phyloP scores from a whole-genome alignment of 2,113 vertebrate genomes.

The Dicaeum eximium region DNA sequence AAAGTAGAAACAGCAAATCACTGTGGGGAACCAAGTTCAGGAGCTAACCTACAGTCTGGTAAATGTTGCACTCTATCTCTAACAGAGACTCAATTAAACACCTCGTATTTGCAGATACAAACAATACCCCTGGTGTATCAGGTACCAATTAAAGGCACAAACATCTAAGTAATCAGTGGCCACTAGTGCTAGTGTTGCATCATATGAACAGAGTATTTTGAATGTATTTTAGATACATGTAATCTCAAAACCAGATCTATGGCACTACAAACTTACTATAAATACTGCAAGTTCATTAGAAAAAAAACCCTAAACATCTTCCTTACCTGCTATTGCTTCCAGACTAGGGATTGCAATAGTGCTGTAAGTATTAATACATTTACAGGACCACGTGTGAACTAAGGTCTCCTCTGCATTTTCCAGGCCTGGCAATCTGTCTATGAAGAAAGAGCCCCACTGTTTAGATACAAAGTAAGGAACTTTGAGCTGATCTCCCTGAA shows the following conservation, averaged over 20 bases:
- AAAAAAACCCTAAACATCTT: neutral
- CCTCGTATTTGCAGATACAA: neutral
- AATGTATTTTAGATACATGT: neutral
- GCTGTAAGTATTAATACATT: conserved; percentile 89
- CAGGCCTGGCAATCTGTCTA: conserved; percentile 71
- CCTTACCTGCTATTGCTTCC: conserved; percentile 90
- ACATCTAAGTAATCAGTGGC: neutral
- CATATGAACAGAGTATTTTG: neutral
- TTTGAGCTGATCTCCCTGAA: conserved; percentile 80
- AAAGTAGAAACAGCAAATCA: neutral
- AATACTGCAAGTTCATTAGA: neutral
- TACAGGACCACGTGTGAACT: conserved; percentile 85
- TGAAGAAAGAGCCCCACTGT: conserved; percentile 94
- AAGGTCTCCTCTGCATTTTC: conserved; percentile 75
- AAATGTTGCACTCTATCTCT: neutral
- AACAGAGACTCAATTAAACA: neutral
- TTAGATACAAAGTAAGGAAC: conserved; percentile 78
- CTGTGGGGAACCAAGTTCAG: neutral
- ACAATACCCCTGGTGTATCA: neutral
- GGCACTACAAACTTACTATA: neutral
- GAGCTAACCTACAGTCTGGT: neutral
- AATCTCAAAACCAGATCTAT: neutral
- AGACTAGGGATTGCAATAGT: conserved; percentile 91
- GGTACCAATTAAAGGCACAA: neutral
- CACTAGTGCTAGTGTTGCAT: neutral